Evolutionary conservation across 2,113 vertebrate genomes (phyloP).

Genomic region (Damaliscus lunatus): DNA sequence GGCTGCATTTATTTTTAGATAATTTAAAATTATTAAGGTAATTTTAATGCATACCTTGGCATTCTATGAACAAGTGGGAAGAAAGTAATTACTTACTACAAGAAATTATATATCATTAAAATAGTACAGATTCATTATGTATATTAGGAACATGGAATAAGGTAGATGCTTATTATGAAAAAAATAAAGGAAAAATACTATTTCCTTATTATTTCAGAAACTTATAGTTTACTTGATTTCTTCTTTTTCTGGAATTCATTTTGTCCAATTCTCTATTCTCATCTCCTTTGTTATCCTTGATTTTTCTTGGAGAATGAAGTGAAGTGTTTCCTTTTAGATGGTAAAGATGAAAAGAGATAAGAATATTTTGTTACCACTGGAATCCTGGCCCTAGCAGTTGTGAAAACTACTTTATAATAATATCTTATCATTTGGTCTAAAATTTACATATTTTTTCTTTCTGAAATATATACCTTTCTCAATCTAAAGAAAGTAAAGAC

Average conservation of each 20-base stretch:
- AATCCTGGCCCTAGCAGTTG: background rate
- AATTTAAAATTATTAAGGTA: background rate
- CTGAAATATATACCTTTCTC: background rate
- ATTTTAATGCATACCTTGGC: background rate
- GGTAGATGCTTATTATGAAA: background rate
- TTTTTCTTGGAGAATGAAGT: background rate
- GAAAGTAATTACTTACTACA: background rate
- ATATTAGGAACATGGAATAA: background rate
- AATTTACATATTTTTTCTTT: background rate
- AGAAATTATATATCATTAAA: background rate
- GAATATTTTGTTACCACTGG: background rate
- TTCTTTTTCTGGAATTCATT: background rate
- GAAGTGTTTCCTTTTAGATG: background rate
- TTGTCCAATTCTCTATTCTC: background rate
- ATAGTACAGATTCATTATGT: background rate
- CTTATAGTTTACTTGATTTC: background rate
- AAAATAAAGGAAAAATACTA: background rate
- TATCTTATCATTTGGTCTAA: background rate
- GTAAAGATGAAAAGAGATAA: background rate
- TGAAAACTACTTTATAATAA: background rate
- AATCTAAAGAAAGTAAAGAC: background rate
- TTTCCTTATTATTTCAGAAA: background rate
- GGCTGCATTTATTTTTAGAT: background rate
- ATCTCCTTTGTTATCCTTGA: background rate
- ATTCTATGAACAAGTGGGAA: background rate